These are phyloP conservation scores for Acleris laterana DNA, from an alignment of 2,888 invertebrate species.

Conservation along the genomic window DNA sequence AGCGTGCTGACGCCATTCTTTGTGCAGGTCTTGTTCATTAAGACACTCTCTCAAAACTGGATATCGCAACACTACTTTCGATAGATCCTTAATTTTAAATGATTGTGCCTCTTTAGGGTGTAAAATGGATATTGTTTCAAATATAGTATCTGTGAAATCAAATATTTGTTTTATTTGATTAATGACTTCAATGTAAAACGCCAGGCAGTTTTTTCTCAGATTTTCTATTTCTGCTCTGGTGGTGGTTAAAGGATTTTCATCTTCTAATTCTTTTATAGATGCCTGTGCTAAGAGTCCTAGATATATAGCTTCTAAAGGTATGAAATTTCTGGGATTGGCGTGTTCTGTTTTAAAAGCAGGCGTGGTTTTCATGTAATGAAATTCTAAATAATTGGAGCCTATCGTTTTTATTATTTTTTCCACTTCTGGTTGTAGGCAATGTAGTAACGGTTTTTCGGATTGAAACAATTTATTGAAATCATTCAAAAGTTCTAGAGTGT, in stretches of 20 bases:
- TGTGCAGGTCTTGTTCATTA: conserved; percentile 21
- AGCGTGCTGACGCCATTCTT: too few relatives aligned
- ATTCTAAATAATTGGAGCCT: not conserved
- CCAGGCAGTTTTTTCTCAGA: conserved; percentile 1
- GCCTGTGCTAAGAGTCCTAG: not conserved
- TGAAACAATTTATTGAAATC: conserved; percentile 16
- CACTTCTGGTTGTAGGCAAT: conserved; percentile 29
- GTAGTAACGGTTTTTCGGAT: conserved; percentile 25
- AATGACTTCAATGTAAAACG: conserved; percentile 8
- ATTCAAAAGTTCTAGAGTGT: conserved; percentile 28
- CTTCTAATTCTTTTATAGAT: not conserved
- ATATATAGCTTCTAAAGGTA: conserved; percentile 1
- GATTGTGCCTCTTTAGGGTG: conserved; percentile 36
- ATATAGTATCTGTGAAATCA: conserved; percentile 2
- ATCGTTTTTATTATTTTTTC: conserved; percentile 22
- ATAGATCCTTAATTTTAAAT: conserved; percentile 38
- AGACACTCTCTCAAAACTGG: conserved; percentile 24
- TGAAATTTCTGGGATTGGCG: conserved; percentile 1
- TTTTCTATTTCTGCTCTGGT: not conserved
- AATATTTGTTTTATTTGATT: conserved; percentile 7
- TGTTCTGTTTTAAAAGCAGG: conserved; percentile 1
- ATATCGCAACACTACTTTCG: conserved; percentile 31
- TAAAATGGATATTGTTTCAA: conserved; percentile 1
- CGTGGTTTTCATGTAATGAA: not conserved
- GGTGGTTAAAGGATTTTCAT: not conserved